These are phyloP conservation scores for Stictocephala bisonia DNA, from an alignment of 2,888 invertebrate species.

Conservation along the genomic window DNA sequence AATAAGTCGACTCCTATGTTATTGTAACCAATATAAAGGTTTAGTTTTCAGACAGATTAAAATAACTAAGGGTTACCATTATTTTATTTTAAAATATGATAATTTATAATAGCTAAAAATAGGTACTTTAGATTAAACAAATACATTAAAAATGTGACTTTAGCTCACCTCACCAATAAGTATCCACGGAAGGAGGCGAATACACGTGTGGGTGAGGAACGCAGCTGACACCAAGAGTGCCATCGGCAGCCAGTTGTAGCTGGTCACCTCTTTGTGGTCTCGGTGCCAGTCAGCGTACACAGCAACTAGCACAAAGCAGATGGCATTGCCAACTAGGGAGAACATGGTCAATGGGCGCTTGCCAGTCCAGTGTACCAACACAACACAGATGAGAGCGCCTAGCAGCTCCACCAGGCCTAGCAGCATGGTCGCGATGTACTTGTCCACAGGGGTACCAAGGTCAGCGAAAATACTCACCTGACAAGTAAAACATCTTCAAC, in stretches of 20 bases:
- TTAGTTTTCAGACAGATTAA: too few species aligned
- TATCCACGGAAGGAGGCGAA: conserved; percentile 82
- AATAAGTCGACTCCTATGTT: too few species aligned
- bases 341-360: conserved; percentile 69
- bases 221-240: conserved; percentile 74
- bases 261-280: conserved; percentile 46
- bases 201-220: conserved; percentile 76
- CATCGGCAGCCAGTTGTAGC: conserved; percentile 74
- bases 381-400: conserved; percentile 74
- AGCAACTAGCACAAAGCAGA: conserved; percentile 74
- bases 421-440: conserved; percentile 79
- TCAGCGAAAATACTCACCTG: conserved; percentile 76
- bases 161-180: conserved; percentile 80
- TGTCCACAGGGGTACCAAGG: conserved; percentile 78
- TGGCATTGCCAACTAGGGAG: conserved; percentile 68
- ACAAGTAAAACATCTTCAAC: too few species aligned
- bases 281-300: conserved; percentile 66
- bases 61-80: too few species aligned
- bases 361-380: conserved; percentile 77
- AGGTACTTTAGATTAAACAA: too few species aligned
- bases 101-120: too few species aligned
- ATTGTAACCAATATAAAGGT: too few species aligned
- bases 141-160: too few species aligned
- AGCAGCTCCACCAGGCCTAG: conserved; percentile 75
- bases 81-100: too few species aligned